Percentiles rank a stretch among this genome's conserved stretches.
Conservation (phyloP, 2,888 invertebrate species). For the Yponomeuta plumbellus region DNA sequence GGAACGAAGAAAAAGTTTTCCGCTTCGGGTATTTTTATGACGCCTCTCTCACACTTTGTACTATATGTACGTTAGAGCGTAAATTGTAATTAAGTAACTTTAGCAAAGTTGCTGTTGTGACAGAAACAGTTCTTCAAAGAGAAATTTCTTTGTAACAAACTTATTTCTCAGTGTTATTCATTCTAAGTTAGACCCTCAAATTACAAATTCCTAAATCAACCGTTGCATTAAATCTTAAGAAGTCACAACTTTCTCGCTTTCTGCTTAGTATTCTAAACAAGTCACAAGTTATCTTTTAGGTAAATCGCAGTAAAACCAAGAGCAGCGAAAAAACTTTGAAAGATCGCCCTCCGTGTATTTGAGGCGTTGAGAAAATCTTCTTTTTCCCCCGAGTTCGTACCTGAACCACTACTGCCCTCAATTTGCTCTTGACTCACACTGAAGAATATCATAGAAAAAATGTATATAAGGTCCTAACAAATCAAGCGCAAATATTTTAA, state of each 20-base stretch:
- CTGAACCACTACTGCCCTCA: not conserved
- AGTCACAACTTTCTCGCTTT: too few species aligned
- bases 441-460: not conserved
- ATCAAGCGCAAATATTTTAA: too few species aligned
- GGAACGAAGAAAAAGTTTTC: not conserved
- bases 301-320: conserved; percentile 58
- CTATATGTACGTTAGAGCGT: too few species aligned
- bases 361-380: conserved; percentile 38
- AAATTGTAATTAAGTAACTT: too few species aligned
- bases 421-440: not conserved
- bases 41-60: too few species aligned
- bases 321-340: conserved; percentile 55
- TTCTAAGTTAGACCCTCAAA: too few species aligned
- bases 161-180: too few species aligned
- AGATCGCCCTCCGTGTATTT: conserved; percentile 56
- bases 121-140: too few species aligned
- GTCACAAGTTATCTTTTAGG: conserved; percentile 14
- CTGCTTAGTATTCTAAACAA: not conserved
- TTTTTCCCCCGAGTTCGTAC: conserved; percentile 30
- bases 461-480: not conserved
- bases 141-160: too few species aligned
- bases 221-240: too few species aligned
- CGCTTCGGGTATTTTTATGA: not conserved
- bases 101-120: too few species aligned
- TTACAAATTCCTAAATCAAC: too few species aligned